Evolutionary conservation across 2,888 invertebrate species (phyloP).

Genomic region (Pseudococcus jackbeardsleyi): DNA sequence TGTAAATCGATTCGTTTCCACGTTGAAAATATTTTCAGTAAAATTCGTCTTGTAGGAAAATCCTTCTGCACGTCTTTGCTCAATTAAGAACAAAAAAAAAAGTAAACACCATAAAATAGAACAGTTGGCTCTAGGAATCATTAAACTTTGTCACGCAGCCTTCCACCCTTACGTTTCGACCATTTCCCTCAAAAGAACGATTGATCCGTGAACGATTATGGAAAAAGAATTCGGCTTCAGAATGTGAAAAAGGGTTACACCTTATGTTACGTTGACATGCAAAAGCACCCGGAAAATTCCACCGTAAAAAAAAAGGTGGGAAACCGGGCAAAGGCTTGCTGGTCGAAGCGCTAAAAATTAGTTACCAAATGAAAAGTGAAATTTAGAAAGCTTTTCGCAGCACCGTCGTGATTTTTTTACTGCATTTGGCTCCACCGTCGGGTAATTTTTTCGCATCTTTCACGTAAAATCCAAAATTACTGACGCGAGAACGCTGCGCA

Average conservation of each 20-base stretch:
- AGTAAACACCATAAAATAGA: neutral
- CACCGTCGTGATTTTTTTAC: neutral
- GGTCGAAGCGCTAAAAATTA: neutral
- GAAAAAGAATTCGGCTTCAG: neutral
- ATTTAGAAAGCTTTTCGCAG: neutral
- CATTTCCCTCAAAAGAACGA: neutral
- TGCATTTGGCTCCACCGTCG: neutral
- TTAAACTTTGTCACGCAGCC: conserved; percentile 16
- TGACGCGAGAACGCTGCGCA: conserved; percentile 45
- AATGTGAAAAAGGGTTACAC: neutral
- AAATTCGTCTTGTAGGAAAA: neutral
- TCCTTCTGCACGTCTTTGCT: neutral
- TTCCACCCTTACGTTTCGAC: neutral
- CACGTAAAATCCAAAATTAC: conserved; percentile 40
- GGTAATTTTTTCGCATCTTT: conserved; percentile 24
- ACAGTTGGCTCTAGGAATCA: neutral
- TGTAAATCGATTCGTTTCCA: neutral
- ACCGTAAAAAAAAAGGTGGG: neutral
- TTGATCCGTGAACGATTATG: conserved; percentile 37
- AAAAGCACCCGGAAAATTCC: conserved; percentile 10
- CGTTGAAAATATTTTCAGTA: neutral
- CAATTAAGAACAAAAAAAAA: neutral
- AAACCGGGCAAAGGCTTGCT: neutral
- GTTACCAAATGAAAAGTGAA: neutral
- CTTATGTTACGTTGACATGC: conserved; percentile 26